Percentiles rank a stretch among this genome's conserved stretches.
phyloP scores from a whole-genome alignment of 2,797 vertebrate species.

The Garrulus glandarius region DNA sequence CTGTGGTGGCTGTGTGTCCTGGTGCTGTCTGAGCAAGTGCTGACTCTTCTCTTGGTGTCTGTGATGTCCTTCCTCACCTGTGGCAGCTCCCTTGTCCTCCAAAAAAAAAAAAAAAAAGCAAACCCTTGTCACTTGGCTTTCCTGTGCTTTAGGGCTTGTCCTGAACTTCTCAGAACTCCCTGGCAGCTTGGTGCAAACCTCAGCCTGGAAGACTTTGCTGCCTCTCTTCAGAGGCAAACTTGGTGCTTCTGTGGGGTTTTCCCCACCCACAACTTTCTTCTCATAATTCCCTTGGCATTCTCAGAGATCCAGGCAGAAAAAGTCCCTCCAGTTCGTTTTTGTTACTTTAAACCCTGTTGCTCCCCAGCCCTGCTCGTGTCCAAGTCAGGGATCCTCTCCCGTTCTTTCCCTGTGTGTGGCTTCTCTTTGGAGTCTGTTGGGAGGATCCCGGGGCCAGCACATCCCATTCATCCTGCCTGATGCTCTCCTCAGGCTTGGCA shows the following conservation, averaged over 20 bases:
- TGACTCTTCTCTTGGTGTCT: not conserved
- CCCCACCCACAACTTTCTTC: not conserved
- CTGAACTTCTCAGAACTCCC: not conserved
- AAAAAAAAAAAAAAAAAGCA: not conserved
- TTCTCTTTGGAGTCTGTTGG: not conserved
- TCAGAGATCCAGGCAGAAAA: not conserved
- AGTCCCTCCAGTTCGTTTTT: not conserved
- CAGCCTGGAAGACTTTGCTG: not conserved
- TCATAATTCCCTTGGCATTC: not conserved
- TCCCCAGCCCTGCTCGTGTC: not conserved
- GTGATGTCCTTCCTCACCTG: not conserved
- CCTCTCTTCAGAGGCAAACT: not conserved
- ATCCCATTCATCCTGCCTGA: not conserved
- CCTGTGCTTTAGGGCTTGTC: not conserved
- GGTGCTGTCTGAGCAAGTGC: not conserved
- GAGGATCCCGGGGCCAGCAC: not conserved
- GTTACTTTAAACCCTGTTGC: not conserved
- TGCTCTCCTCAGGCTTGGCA: not conserved
- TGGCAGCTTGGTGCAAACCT: not conserved
- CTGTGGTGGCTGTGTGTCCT: not conserved
- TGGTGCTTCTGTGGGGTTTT: not conserved
- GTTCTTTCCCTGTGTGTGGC: not conserved
- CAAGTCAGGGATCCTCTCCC: not conserved
- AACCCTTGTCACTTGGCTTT: not conserved
- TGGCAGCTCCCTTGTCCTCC: not conserved